A percentile compares a stretch with the other conserved stretches of the same genome.
Evolutionary conservation across 2,797 vertebrate species (phyloP).

Genomic region (Morus bassanus): DNA sequence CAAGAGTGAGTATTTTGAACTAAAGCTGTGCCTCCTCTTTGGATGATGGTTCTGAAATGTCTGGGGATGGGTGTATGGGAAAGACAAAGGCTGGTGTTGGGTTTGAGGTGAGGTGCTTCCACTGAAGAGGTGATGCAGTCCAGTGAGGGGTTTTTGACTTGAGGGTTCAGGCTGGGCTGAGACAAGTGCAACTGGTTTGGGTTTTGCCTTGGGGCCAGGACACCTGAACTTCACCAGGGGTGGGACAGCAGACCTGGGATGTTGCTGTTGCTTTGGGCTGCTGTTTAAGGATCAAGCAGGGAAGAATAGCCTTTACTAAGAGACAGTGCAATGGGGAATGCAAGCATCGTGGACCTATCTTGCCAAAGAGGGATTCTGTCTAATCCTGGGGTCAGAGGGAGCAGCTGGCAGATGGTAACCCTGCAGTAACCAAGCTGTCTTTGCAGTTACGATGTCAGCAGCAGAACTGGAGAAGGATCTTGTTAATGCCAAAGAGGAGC

Average conservation of each 20-base stretch:
- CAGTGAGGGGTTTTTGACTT: neutral
- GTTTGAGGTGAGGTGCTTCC: neutral
- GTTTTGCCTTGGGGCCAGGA: neutral
- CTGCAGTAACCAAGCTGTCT: neutral
- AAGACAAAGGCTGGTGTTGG: neutral
- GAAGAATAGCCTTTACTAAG: neutral
- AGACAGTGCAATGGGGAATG: neutral
- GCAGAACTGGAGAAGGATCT: constrained; percentile 78
- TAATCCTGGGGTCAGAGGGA: neutral
- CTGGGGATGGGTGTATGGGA: neutral
- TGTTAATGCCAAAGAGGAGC: constrained; percentile 81
- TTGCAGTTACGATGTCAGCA: constrained; percentile 54
- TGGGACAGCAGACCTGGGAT: neutral
- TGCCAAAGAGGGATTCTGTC: neutral
- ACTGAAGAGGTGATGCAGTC: neutral
- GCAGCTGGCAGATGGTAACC: rapidly evolving
- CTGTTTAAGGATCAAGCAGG: neutral
- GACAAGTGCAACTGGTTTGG: neutral
- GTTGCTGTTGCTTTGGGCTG: neutral
- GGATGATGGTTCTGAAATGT: neutral
- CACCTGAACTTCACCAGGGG: neutral
- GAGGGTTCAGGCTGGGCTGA: neutral
- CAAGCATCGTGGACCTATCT: neutral
- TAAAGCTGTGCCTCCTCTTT: neutral
- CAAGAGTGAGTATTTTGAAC: neutral